A percentile compares a stretch with the other conserved stretches of the same genome.
Conservation (phyloP, 2,797 vertebrate genomes). For the Leptodactylus fallax region DNA sequence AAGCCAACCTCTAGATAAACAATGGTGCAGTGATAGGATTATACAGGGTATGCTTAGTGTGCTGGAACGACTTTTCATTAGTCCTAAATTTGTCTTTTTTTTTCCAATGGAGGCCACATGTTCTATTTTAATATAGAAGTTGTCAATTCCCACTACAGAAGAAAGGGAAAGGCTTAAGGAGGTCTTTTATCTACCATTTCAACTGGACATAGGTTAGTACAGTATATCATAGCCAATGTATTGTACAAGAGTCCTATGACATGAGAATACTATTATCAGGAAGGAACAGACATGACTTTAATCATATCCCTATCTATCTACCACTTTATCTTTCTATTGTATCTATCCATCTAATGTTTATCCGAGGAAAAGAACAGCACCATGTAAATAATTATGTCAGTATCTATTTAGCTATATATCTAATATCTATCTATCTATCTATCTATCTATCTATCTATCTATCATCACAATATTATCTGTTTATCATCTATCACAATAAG, state of each 20-base stretch:
- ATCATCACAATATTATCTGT: no score
- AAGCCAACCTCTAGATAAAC: neutral
- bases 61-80: neutral
- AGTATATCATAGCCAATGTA: neutral
- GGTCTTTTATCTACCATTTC: neutral
- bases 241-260: neutral
- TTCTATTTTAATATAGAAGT: neutral
- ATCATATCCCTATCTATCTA: slow-evolving; percentile 5
- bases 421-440: slow-evolving; percentile 10
- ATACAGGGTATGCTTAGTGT: neutral
- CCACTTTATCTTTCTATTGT: neutral
- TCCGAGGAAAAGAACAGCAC: no score
- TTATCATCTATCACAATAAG: no score
- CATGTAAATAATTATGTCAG: no score
- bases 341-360: neutral
- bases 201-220: neutral
- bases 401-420: neutral
- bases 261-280: neutral
- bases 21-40: neutral
- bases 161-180: neutral
- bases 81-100: neutral
- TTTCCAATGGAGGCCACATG: neutral
- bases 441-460: neutral
- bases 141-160: neutral
- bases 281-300: neutral